Evolutionary conservation across 2,888 invertebrate species (phyloP), one percentile per base, ranked within the genome.

Genomic region (Ochropleura leucogaster): DNA sequence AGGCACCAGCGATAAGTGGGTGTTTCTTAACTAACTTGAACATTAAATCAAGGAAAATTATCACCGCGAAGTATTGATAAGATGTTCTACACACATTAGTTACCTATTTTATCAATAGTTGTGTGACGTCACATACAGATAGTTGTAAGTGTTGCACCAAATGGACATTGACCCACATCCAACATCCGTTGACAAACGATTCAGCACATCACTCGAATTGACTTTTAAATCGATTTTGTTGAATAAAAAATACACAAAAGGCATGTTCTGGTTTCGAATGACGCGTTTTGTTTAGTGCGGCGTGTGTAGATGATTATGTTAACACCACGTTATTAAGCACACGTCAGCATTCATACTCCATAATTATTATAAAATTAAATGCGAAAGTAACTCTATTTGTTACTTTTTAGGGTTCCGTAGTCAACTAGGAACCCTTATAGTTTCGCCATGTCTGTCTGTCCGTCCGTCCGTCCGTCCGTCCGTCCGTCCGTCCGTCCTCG

Each of bases 161-260:
- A 84, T 91, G 93, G 93, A 93, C 95, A 95, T 94, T 95, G 95
- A 93, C 95, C 95, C 85, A 94, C 82, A 93, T 94, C 86, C 80
- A 78, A 89, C 90, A 90, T 92, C 92, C 91, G 91, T 89, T 88
- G 91, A 89, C 90, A 91, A 93, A 87, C 90, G 86, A 93, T 93
- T 92, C 93, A 93, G 85, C 90, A 93, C 90, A 93, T 93, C 90
- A 92, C 86, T 88, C 88, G 90, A 92, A 93, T 94, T 94, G 94
- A 93, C 91, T 94, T 94, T 91, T 88, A 93, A 94, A 95, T 91
- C 88, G 86, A 85, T 88, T 85, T 89, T 88, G 90, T 88, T 92
- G 92, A 93, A 94, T 93, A 93, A 91, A 92, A 90, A 89, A 84
- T 89, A 85, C 84, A 85, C 88, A 85, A 86, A 67, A 81, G 81